These are phyloP conservation scores for Callocephalon fimbriatum DNA, from an alignment of 2,113 vertebrate genomes.

Conservation along the genomic window DNA sequence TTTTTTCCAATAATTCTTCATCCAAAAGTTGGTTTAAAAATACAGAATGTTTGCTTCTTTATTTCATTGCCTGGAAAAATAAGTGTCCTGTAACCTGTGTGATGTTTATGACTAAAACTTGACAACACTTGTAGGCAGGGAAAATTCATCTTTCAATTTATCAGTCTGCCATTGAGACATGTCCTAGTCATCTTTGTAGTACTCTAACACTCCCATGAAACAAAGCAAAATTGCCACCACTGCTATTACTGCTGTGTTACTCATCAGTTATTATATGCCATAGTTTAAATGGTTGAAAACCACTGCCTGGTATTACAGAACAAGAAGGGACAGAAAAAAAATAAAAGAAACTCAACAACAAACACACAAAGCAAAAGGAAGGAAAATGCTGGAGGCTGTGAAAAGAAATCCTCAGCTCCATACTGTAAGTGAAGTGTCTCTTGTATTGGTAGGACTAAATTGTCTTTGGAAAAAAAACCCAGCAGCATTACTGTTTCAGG, in stretches of 20 bases:
- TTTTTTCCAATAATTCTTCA: background rate
- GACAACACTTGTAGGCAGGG: slow-evolving; percentile 35
- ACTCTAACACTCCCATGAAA: slow-evolving; percentile 56
- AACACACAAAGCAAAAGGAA: slow-evolving; percentile 5
- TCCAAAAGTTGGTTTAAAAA: background rate
- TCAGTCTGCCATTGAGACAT: slow-evolving; percentile 41
- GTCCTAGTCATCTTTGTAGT: slow-evolving; percentile 35
- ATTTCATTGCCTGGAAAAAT: background rate
- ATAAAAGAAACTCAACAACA: background rate
- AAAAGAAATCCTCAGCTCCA: slow-evolving; percentile 5
- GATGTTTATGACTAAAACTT: slow-evolving; percentile 61
- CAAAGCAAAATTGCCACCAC: slow-evolving; percentile 73
- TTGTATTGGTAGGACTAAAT: background rate
- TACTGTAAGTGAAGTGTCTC: background rate
- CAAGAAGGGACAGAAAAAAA: background rate
- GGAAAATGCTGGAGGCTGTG: slow-evolving; percentile 37
- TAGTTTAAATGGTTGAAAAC: slow-evolving; percentile 63
- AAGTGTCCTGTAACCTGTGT: slow-evolving; percentile 1
- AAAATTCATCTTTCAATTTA: slow-evolving; percentile 39
- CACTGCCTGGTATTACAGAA: slow-evolving; percentile 64
- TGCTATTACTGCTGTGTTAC: slow-evolving; percentile 58
- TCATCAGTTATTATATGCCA: slow-evolving; percentile 49
- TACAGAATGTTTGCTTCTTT: background rate
- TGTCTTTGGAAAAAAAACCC: background rate
- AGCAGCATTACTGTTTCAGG: background rate